Evolutionary conservation across 2,797 vertebrate genomes (phyloP).

Genomic region (Lagorchestes hirsutus): DNA sequence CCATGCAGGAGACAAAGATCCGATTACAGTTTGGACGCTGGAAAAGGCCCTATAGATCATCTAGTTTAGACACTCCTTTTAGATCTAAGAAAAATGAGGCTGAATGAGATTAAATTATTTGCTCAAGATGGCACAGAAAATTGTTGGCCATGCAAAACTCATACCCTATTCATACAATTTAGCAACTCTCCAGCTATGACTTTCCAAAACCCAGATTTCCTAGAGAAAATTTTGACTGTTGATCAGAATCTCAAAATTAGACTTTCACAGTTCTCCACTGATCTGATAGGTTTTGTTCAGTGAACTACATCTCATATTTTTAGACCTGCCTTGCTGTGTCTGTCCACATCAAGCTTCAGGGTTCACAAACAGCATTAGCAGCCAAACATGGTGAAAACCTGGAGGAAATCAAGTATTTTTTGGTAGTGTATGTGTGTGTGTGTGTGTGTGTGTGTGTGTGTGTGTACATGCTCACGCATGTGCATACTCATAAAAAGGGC

Average conservation of each 20-base stretch:
- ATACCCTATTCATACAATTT: not conserved
- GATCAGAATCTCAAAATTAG: slow-evolving; percentile 46
- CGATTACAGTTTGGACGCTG: not conserved
- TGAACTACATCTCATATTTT: not conserved
- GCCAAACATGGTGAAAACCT: not conserved
- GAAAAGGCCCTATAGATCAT: not conserved
- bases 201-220: slow-evolving; percentile 31
- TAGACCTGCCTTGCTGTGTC: not conserved
- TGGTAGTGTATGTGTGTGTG: not conserved
- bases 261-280: slow-evolving; percentile 53
- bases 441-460: too few relatives aligned
- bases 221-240: slow-evolving; percentile 21
- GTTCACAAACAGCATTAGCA: not conserved
- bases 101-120: not conserved
- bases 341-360: not conserved
- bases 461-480: too few relatives aligned
- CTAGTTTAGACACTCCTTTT: not conserved
- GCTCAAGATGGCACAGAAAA: not conserved
- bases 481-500: not conserved
- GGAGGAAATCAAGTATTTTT: not conserved
- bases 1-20: slow-evolving; percentile 5
- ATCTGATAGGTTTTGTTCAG: slow-evolving; percentile 50
- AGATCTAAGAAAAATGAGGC: not conserved
- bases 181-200: slow-evolving; percentile 43
- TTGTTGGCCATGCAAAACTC: not conserved